Evolutionary conservation across 2,113 vertebrate genomes (phyloP).

Genomic region (Papio anubis): DNA sequence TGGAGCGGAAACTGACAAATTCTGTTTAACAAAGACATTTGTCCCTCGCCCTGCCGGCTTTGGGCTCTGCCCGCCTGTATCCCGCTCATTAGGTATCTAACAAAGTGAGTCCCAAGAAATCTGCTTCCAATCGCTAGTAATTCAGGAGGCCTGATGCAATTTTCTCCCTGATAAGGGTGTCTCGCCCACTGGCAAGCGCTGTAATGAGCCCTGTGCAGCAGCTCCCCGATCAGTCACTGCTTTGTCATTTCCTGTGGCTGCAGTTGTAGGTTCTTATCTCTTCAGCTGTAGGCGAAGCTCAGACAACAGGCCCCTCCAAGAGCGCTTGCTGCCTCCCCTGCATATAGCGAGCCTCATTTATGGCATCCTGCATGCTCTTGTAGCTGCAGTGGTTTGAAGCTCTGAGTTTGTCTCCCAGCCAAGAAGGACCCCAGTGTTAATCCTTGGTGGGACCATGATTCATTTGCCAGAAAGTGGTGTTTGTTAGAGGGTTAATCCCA

Average conservation of each 20-base stretch:
- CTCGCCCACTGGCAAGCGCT: constrained; percentile 49
- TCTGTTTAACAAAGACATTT: constrained; percentile 91
- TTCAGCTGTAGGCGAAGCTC: constrained; percentile 41
- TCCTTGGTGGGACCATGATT: background rate
- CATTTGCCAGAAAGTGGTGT: constrained; percentile 50
- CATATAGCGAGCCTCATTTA: constrained; percentile 38
- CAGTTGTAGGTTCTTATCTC: constrained; percentile 67
- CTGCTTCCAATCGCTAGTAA: constrained; percentile 78
- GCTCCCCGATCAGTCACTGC: constrained; percentile 55
- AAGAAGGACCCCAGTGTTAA: background rate
- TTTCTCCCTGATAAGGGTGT: constrained; percentile 78
- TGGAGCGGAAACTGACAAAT: constrained; percentile 77
- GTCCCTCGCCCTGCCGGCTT: constrained; percentile 47
- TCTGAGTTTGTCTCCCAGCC: background rate
- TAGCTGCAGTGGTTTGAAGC: constrained; percentile 27
- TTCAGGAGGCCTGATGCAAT: constrained; percentile 80
- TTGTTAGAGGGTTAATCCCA: constrained; percentile 58
- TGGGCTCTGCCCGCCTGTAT: constrained; percentile 79
- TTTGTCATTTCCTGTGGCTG: constrained; percentile 77
- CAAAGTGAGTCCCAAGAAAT: constrained; percentile 82
- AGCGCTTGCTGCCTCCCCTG: background rate
- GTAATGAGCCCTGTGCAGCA: constrained; percentile 51
- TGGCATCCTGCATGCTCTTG: background rate
- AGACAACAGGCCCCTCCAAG: constrained; percentile 33
- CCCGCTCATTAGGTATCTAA: constrained; percentile 87